These are phyloP conservation scores for Rhinoderma darwinii DNA, from an alignment of 2,113 vertebrate genomes.

Conservation along the genomic window DNA sequence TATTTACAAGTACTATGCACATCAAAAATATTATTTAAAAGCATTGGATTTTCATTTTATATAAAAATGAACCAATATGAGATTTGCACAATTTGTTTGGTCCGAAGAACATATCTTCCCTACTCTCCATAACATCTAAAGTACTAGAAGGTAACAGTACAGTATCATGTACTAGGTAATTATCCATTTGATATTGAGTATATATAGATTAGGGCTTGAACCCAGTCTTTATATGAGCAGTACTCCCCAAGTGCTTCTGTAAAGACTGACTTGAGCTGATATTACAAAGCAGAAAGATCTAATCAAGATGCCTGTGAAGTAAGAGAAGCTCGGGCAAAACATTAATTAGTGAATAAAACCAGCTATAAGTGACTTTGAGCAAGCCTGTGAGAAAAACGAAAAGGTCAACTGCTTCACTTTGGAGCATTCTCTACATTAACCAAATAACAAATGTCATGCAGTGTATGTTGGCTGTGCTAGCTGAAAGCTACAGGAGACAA, in stretches of 20 bases:
- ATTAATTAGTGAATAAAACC: conserved; percentile 59
- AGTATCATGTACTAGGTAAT: background rate
- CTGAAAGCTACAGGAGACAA: conserved; percentile 44
- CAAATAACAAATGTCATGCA: conserved; percentile 57
- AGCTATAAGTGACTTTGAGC: conserved; percentile 56
- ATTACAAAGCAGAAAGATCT: conserved; percentile 26
- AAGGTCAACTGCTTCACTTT: conserved; percentile 56
- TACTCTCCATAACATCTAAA: background rate
- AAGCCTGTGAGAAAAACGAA: conserved; percentile 55
- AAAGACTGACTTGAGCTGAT: conserved; percentile 23
- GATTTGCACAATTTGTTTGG: background rate
- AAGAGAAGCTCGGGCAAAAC: conserved; percentile 31
- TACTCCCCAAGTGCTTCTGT: background rate
- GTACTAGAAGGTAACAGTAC: background rate
- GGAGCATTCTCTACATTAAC: conserved; percentile 57
- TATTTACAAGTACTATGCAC: no score
- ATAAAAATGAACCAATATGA: background rate
- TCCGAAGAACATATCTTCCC: background rate
- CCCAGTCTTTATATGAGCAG: background rate
- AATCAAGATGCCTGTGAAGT: conserved; percentile 48
- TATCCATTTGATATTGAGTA: background rate
- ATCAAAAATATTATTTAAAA: no score
- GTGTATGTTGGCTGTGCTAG: conserved; percentile 41
- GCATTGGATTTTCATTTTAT: background rate
- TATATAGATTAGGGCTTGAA: background rate